These are phyloP conservation scores for Drosophila santomea DNA, from an alignment of 1,140 invertebrate genomes.

Conservation along the genomic window DNA sequence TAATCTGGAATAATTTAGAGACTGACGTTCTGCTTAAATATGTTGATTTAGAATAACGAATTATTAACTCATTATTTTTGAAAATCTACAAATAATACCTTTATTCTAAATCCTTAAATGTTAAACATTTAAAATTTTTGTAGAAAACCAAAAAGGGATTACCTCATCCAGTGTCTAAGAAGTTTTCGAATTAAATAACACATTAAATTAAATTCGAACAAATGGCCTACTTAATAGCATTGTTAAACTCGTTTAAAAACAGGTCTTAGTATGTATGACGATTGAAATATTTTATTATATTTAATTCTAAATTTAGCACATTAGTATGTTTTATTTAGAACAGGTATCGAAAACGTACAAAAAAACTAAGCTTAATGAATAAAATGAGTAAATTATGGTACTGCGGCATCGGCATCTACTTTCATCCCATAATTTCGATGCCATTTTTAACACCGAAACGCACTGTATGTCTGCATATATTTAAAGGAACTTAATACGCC, in stretches of 20 bases:
- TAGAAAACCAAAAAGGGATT: neutral
- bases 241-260: constrained; percentile 16
- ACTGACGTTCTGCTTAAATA: no score
- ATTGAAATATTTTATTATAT: constrained; percentile 32
- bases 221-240: constrained; percentile 17
- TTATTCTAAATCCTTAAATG: neutral
- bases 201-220: constrained; percentile 38
- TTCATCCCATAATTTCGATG: constrained; percentile 11
- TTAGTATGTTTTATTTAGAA: constrained; percentile 8
- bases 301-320: neutral
- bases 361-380: neutral
- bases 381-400: constrained; percentile 7
- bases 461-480: constrained; percentile 17
- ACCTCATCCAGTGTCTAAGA: constrained; percentile 16
- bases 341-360: neutral
- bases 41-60: no score
- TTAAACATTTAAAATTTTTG: neutral
- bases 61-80: no score
- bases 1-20: constrained; percentile 16
- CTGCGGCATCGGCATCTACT: constrained; percentile 2
- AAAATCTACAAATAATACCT: no score
- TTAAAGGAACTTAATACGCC: constrained; percentile 17
- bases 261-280: neutral
- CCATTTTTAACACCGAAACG: constrained; percentile 20
- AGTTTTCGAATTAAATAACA: constrained; percentile 17